Percentiles rank a stretch among this genome's conserved stretches.
Evolutionary conservation across 92 coral and sea anemone species (phyloP).

Genomic region (Porites rus): DNA sequence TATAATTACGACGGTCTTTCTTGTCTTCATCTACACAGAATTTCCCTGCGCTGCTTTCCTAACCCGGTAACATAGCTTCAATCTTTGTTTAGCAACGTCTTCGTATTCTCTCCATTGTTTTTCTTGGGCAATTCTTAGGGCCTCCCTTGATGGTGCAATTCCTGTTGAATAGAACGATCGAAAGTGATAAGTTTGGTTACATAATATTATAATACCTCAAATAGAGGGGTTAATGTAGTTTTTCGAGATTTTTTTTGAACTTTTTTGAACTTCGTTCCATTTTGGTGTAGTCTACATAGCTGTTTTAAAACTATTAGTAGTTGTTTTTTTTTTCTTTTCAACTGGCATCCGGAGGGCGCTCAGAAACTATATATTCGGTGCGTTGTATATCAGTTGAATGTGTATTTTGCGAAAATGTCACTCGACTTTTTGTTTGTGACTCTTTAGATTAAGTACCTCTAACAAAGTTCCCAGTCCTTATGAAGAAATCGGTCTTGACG

Average conservation of each 20-base stretch:
- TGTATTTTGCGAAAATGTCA: not conserved
- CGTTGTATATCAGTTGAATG: not conserved
- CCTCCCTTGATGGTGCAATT: slow-evolving; percentile 28
- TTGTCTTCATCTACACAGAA: too few relatives aligned
- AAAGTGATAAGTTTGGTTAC: not conserved
- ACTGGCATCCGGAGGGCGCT: too few relatives aligned
- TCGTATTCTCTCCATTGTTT: slow-evolving; percentile 18
- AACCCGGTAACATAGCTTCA: not conserved
- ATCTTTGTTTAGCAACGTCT: slow-evolving; percentile 14
- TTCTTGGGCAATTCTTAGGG: slow-evolving; percentile 20
- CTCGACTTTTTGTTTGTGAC: not conserved
- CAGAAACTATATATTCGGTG: too few relatives aligned
- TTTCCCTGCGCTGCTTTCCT: too few relatives aligned
- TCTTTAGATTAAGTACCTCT: not conserved
- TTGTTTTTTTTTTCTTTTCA: not conserved
- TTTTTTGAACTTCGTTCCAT: too few relatives aligned
- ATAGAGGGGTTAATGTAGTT: too few relatives aligned
- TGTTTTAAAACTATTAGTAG: not conserved
- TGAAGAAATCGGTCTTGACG: slow-evolving; percentile 31
- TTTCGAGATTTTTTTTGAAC: too few relatives aligned
- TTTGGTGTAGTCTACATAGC: too few relatives aligned
- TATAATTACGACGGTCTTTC: too few relatives aligned
- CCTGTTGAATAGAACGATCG: not conserved
- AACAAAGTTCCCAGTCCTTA: slow-evolving; percentile 16
- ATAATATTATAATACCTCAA: too few relatives aligned